A percentile compares a stretch with the other conserved stretches of the same genome.
phyloP scores from a whole-genome alignment of 2,797 vertebrate genomes.

The Platyrinchus mystaceus region DNA sequence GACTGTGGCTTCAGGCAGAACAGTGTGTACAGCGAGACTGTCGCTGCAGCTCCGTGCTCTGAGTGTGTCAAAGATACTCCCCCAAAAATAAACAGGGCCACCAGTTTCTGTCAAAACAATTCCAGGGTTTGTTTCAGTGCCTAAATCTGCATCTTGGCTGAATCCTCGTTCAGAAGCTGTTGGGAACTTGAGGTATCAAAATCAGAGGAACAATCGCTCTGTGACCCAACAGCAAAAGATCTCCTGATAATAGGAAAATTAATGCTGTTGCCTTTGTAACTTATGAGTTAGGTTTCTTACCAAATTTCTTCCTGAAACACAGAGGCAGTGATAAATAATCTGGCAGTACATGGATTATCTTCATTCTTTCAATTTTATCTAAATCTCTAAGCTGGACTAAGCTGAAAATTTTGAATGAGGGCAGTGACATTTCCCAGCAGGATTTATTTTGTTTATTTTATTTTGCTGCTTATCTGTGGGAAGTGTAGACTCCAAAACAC shows the following conservation, averaged over 20 bases:
- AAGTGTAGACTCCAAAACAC: background rate
- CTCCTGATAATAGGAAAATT: background rate
- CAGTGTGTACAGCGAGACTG: background rate
- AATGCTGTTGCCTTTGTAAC: background rate
- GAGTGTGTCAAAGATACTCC: background rate
- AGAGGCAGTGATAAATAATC: background rate
- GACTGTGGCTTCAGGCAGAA: background rate
- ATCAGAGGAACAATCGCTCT: background rate
- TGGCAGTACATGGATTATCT: background rate
- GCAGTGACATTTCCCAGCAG: background rate
- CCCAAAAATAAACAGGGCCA: background rate
- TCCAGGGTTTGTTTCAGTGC: background rate
- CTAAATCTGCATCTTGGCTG: background rate
- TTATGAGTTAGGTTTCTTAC: background rate
- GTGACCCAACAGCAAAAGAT: background rate
- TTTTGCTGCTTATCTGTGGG: background rate
- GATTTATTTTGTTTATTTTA: background rate
- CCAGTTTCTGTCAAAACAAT: background rate
- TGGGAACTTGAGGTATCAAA: background rate
- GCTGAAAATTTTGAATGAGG: background rate
- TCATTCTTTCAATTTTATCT: background rate
- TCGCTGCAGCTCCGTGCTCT: background rate
- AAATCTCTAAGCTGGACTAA: background rate
- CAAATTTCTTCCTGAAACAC: background rate
- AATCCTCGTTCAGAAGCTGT: background rate